phyloP scores from a whole-genome alignment of 2,113 vertebrate genomes.

The Heterotilapia buettikoferi region DNA sequence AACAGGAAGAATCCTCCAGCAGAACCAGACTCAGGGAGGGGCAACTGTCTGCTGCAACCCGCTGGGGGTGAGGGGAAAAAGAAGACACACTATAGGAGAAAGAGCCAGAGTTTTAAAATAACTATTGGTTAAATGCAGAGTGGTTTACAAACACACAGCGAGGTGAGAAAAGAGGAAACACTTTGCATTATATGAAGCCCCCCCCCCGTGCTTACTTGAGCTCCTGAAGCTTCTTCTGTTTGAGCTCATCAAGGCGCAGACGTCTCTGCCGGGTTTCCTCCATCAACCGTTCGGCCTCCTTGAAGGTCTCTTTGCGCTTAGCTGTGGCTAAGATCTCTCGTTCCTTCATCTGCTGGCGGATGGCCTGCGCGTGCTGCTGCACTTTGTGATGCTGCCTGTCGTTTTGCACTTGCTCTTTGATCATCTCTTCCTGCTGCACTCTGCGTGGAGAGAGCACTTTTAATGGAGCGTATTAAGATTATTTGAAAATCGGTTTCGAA shows the following conservation, averaged over 20 bases:
- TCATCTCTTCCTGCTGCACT: conserved; percentile 63
- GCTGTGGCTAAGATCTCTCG: conserved; percentile 60
- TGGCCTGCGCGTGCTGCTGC: conserved; percentile 42
- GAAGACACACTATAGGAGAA: background rate
- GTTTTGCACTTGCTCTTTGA: conserved; percentile 71
- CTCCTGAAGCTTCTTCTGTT: conserved; percentile 80
- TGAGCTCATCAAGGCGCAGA: conserved; percentile 71
- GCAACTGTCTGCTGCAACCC: background rate
- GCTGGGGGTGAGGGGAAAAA: background rate
- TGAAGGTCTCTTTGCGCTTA: conserved; percentile 61
- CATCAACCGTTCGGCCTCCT: conserved; percentile 68
- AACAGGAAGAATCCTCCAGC: background rate
- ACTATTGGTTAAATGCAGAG: background rate
- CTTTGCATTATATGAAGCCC: background rate
- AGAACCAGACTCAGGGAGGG: background rate
- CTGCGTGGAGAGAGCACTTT: conserved; percentile 60
- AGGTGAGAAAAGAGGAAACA: background rate
- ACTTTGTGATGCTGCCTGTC: conserved; percentile 50
- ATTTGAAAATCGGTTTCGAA: background rate
- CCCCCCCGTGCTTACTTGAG: conserved; percentile 68
- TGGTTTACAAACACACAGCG: background rate
- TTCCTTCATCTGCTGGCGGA: conserved; percentile 79
- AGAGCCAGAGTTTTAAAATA: background rate
- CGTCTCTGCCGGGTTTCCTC: conserved; percentile 71
- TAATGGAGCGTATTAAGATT: background rate